phyloP scores from a whole-genome alignment of 2,888 invertebrate species.

The Zele albiditarsus region DNA sequence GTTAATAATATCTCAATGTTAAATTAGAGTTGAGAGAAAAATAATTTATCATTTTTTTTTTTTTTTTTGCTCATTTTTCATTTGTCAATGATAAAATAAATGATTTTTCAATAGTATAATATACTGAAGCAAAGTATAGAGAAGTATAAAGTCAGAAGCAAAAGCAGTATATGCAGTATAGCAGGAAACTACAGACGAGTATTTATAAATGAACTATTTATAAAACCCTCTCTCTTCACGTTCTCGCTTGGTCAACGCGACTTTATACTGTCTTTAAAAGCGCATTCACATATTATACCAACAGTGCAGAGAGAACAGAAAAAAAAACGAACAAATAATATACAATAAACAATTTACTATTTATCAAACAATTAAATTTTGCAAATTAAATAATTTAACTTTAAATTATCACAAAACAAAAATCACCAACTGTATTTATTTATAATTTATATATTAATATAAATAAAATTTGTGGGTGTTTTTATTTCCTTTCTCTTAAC shows the following conservation, averaged over 20 bases:
- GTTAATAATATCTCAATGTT: too few relatives aligned
- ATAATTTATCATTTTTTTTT: background rate
- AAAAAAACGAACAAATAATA: too few relatives aligned
- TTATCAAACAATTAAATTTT: too few relatives aligned
- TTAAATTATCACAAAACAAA: too few relatives aligned
- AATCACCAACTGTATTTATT: too few relatives aligned
- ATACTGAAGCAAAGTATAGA: background rate
- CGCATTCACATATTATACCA: constrained; percentile 15
- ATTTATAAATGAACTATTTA: constrained; percentile 13
- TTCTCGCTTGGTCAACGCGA: constrained; percentile 9
- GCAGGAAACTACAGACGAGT: constrained; percentile 3
- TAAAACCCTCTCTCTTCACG: constrained; percentile 5
- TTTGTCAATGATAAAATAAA: background rate
- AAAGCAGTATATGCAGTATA: background rate
- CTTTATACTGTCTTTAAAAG: constrained; percentile 16
- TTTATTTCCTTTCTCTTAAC: too few relatives aligned
- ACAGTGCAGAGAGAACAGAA: background rate
- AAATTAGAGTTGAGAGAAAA: too few relatives aligned
- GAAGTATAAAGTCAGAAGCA: background rate
- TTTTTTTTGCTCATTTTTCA: background rate
- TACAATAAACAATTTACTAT: too few relatives aligned
- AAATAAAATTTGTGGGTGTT: too few relatives aligned
- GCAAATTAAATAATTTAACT: too few relatives aligned
- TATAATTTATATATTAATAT: too few relatives aligned
- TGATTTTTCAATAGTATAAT: background rate